Conservation (phyloP, 2,113 vertebrate genomes). For the Brevimyrus niger region DNA sequence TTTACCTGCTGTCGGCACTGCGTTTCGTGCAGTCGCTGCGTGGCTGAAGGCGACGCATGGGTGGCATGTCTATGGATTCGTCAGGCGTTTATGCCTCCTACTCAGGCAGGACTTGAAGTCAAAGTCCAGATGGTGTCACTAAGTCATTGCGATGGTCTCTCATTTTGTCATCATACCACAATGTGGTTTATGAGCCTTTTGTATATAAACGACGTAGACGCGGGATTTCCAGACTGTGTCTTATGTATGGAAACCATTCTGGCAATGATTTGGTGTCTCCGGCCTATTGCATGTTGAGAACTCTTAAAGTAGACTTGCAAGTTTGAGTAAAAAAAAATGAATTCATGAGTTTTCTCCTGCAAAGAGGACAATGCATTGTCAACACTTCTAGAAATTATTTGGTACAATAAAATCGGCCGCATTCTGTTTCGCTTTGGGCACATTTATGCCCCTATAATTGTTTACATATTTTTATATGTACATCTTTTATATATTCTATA, state of each 20-base stretch:
- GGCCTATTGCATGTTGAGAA: not conserved
- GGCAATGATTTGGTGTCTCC: not conserved
- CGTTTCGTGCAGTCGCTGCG: not conserved
- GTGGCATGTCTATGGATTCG: not conserved
- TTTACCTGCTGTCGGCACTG: not conserved
- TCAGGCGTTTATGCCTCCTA: not conserved
- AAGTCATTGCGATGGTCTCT: not conserved
- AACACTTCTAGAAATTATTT: not conserved
- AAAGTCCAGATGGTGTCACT: not conserved
- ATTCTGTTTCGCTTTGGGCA: not conserved
- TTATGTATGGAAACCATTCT: not conserved
- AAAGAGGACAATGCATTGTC: not conserved
- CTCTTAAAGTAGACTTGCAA: not conserved
- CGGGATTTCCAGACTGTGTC: not conserved
- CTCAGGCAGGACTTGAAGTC: not conserved
- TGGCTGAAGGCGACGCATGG: not conserved
- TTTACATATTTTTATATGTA: conserved; percentile 2
- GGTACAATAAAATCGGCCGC: not conserved
- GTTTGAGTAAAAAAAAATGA: not conserved
- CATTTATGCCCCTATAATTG: not conserved
- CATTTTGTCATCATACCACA: not conserved
- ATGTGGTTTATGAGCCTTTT: not conserved
- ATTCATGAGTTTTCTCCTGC: not conserved
- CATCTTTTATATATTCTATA: not conserved
- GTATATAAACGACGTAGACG: not conserved